phyloP scores from a whole-genome alignment of 2,113 vertebrate species.

The Catharus minimus region DNA sequence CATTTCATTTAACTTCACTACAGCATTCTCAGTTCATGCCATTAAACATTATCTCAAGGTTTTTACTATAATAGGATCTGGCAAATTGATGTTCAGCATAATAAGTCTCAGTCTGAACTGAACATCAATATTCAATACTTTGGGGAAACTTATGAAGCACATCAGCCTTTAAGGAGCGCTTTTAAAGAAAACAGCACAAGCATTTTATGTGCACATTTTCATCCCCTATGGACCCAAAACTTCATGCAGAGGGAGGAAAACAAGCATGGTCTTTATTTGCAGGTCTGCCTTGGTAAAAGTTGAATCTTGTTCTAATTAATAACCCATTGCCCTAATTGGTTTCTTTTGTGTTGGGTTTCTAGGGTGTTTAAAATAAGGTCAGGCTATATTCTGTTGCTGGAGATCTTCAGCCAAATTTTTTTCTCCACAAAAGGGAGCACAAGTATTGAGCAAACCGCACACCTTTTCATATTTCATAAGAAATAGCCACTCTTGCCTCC shows the following conservation, averaged over 20 bases:
- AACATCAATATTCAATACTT: conserved; percentile 1
- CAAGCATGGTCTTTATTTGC: background rate
- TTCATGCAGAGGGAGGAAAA: background rate
- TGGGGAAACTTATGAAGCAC: background rate
- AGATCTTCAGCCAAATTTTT: background rate
- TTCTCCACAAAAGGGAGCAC: background rate
- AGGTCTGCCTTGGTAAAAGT: background rate
- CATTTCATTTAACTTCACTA: background rate
- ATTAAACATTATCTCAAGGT: conserved; percentile 18
- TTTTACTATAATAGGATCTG: background rate
- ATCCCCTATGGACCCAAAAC: background rate
- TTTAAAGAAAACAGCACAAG: background rate
- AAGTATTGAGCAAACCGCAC: background rate
- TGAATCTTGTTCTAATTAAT: background rate
- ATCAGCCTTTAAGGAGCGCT: background rate
- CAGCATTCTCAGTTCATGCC: background rate
- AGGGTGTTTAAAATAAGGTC: background rate
- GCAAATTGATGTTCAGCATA: background rate
- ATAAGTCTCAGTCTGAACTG: background rate
- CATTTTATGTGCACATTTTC: background rate
- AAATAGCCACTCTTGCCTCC: background rate
- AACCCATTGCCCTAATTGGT: background rate
- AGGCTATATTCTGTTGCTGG: background rate
- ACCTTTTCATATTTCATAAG: background rate
- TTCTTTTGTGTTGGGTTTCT: background rate